Evolutionary conservation across 2,888 invertebrate genomes (phyloP).

Genomic region (Agrotis exclamationis): DNA sequence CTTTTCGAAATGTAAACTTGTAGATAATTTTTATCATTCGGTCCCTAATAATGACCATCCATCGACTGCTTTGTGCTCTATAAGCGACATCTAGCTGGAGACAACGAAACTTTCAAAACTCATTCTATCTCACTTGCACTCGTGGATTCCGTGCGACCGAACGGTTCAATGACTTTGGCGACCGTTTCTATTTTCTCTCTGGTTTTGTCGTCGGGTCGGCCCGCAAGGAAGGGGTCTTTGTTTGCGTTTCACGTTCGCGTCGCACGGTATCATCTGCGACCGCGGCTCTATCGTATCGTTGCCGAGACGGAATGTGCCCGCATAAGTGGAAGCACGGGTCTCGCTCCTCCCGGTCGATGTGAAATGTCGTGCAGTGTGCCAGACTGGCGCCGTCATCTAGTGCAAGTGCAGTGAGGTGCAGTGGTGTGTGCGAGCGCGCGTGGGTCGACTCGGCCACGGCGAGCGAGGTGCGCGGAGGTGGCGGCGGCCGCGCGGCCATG

Average conservation of each 20-base stretch:
- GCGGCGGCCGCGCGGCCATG: slow-evolving; percentile 89
- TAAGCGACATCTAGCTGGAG: slow-evolving; percentile 78
- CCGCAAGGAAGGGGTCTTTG: slow-evolving; percentile 89
- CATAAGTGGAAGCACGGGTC: slow-evolving; percentile 89
- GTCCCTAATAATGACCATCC: slow-evolving; percentile 74
- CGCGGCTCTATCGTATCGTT: slow-evolving; percentile 84
- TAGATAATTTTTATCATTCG: slow-evolving; percentile 59
- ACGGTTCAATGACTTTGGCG: slow-evolving; percentile 91
- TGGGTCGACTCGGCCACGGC: slow-evolving; percentile 89
- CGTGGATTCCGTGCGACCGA: slow-evolving; percentile 79
- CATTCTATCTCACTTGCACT: slow-evolving; percentile 85
- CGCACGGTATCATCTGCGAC: slow-evolving; percentile 86
- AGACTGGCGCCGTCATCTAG: slow-evolving; percentile 88
- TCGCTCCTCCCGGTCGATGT: slow-evolving; percentile 88
- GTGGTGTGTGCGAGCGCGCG: slow-evolving; percentile 86
- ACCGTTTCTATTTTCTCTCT: slow-evolving; percentile 91
- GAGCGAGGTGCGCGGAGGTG: slow-evolving; percentile 87
- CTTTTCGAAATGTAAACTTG: background rate
- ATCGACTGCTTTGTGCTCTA: slow-evolving; percentile 31
- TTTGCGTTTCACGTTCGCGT: slow-evolving; percentile 91
- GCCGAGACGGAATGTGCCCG: slow-evolving; percentile 90
- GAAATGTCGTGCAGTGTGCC: slow-evolving; percentile 88
- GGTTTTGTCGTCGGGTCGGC: slow-evolving; percentile 88
- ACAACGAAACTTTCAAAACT: slow-evolving; percentile 47
- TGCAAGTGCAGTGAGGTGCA: slow-evolving; percentile 91